Base-by-base conservation (phyloP, 1,140 invertebrate species). In the Sycobia sp. region DNA sequence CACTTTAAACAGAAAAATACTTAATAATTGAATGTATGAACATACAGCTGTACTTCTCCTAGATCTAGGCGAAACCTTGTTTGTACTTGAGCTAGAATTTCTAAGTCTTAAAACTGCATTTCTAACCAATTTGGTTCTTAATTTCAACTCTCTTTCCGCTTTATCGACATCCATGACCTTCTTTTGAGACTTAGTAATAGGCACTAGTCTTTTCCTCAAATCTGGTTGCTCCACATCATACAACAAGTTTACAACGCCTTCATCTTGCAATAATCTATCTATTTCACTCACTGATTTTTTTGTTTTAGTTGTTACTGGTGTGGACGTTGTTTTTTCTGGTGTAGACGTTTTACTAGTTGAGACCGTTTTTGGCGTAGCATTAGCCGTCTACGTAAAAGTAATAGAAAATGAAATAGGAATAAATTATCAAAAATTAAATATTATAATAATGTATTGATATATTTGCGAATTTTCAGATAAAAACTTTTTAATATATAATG, bases 181-280 rank as follows among this genome's bases (percentile, higher is more conserved):
- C 38, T 79, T 77, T 27, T 83, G 82, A 0, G 82, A 80, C 53
- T 83, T 82, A 0, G 83, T 84, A 4, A 84, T 77, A 1, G 83
- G 82, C 36, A 83, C 72, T 10, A 83, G 65, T 34, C 79, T 75
- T 39, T 77, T 79, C 11, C 76, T 79, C 36, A 74, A 74, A 14
- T 84, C 83, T 11, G 83, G 83, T 57, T 86, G 85, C 69, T 90
- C 87, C 1, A 92, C 83, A 20, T 91, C 89, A 69, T 92, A 91
- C 14, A 94, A 80, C 84, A 94, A 89, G 76, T 93, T 93, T 1
- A 92, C 89, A 3, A 91, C 90, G 1, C 92, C 92, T 75, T 94
- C 92, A 76, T 93, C 92, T 76, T 90, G 90, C 61, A 94, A 79
- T 39, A 94, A 74, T 62, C 84, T 86, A 69, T 92, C 90, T 43